Conservation (phyloP, 2,797 vertebrate genomes). For the Gymnoscopelus microlampas region DNA sequence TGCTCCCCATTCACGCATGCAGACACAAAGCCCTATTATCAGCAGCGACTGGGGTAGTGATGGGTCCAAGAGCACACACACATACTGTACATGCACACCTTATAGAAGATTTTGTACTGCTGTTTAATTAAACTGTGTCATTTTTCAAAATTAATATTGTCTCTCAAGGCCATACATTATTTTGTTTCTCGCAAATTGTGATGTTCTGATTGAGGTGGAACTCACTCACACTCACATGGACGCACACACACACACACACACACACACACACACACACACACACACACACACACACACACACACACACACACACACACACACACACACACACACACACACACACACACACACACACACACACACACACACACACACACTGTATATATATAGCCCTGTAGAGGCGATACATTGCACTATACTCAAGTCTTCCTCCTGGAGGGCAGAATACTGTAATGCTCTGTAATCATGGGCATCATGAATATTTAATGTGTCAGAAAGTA, state of each 20-base stretch:
- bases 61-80: too few species aligned
- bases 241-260: background rate
- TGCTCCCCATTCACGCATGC: slow-evolving; percentile 49
- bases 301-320: background rate
- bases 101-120: too few species aligned
- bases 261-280: background rate
- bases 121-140: too few species aligned
- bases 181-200: too few species aligned
- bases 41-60: too few species aligned
- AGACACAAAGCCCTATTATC: background rate
- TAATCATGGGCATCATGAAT: slow-evolving; percentile 67
- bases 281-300: background rate
- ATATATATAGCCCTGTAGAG: slow-evolving; percentile 13
- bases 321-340: background rate
- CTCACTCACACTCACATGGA: background rate
- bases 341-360: background rate
- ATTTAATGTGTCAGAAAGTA: slow-evolving; percentile 59
- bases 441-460: slow-evolving; percentile 31
- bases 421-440: slow-evolving; percentile 20
- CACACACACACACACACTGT: background rate
- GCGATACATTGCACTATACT: background rate
- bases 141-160: too few species aligned
- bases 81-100: too few species aligned
- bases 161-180: too few species aligned
- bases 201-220: too few species aligned